Evolutionary conservation across 1,140 invertebrate species (phyloP), one percentile per base, ranked within the genome.

Genomic region (Colletes gigas): DNA sequence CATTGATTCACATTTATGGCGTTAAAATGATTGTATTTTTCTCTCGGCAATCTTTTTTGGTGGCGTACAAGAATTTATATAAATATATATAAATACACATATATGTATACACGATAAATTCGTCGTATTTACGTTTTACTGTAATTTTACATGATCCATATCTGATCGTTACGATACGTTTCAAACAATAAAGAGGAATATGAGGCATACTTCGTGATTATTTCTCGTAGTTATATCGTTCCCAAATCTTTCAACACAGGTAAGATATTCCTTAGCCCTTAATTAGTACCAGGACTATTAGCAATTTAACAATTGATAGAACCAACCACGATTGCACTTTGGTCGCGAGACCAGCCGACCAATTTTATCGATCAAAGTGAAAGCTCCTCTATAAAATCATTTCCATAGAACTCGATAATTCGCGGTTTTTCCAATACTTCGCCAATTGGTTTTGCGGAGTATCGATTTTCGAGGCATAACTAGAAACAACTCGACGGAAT

Each of bases 131-230:
- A 82, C 60, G 83, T 85, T 86, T 63, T 60, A 83, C 55, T 81
- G 68, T 69, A 70, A 83, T 86, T 86, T 86, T 86, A 86, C 84
- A 86, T 69, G 76, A 86, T 83, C 60, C 81, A 74, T 83, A 63
- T 80, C 66, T 86, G 59, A 81, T 82, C 81, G 66, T 83, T 85
- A 72, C 69, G 80, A 82, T 62, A 55, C 30, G 60, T 82, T 78
- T 85, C 75, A 72, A 78, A 77, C 76, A 86, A 85, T 85, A 86
- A 86, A 85, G 77, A 78, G 59, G 19, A 78, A 63, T 62, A 62
- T 59, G 41, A 78, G 50, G 67, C 57, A 71, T 57, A 59, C 7
- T 9, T 59, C 4, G 15, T 9, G n/a, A 9, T 59, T 2, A 12
- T 14, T 69, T 44, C 15, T 9, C 17, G 0, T 17, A 6, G 3